Evolutionary conservation across 2,113 vertebrate genomes (phyloP).

Genomic region (pig (Sus scrofa)): DNA sequence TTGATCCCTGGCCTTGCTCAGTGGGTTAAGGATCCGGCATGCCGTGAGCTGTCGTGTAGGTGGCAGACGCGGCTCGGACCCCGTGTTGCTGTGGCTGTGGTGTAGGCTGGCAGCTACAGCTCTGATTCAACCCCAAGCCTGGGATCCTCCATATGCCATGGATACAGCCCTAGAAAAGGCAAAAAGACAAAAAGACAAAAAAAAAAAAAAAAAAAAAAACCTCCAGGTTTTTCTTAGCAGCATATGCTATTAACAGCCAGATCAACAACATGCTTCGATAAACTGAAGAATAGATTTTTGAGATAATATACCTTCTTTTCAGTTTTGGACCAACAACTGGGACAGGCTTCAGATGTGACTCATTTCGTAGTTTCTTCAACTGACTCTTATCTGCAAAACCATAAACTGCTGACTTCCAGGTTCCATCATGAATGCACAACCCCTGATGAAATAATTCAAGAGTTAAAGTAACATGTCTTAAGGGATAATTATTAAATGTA

Average conservation of each 20-base stretch:
- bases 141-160: too few relatives aligned
- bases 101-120: too few relatives aligned
- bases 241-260: slow-evolving; percentile 32
- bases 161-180: not conserved
- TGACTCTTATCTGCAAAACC: slow-evolving; percentile 89
- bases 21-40: too few relatives aligned
- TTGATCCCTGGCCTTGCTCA: too few relatives aligned
- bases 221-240: not conserved
- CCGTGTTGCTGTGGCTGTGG: too few relatives aligned
- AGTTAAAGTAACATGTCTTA: slow-evolving; percentile 38
- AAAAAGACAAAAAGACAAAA: too few relatives aligned
- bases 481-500: not conserved
- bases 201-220: too few relatives aligned
- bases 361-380: slow-evolving; percentile 90
- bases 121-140: too few relatives aligned
- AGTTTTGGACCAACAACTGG: slow-evolving; percentile 91
- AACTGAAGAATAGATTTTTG: not conserved
- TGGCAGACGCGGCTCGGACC: too few relatives aligned
- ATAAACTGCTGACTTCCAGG: slow-evolving; percentile 95
- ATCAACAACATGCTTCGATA: not conserved
- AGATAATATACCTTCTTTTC: slow-evolving; percentile 91
- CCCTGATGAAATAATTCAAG: slow-evolving; percentile 86
- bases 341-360: slow-evolving; percentile 91
- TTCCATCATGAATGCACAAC: slow-evolving; percentile 92
- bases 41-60: too few relatives aligned